phyloP scores from a whole-genome alignment of 2,888 invertebrate species.

The Agrotis exclamationis region DNA sequence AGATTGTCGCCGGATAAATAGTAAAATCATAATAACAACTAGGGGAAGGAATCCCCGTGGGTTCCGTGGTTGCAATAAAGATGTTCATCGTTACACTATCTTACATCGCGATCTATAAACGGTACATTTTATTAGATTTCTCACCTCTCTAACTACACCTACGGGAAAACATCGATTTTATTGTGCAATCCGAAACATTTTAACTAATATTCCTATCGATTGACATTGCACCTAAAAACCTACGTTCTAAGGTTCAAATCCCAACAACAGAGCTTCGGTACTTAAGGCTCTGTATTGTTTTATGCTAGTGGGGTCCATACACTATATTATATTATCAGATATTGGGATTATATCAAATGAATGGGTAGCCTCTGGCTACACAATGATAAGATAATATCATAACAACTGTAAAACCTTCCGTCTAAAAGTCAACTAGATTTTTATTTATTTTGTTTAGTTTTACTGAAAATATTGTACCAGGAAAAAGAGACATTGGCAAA shows the following conservation, averaged over 20 bases:
- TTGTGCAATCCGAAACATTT: slow-evolving; percentile 15
- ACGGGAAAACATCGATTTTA: slow-evolving; percentile 30
- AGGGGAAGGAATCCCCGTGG: slow-evolving; percentile 33
- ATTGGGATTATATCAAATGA: slow-evolving; percentile 36
- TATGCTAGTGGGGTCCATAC: not conserved
- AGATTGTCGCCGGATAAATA: slow-evolving; percentile 11
- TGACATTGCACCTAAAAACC: not conserved
- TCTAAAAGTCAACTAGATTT: slow-evolving; percentile 15
- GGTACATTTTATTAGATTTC: slow-evolving; percentile 52
- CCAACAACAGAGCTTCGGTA: not conserved
- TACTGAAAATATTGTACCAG: not conserved
- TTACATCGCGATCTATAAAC: slow-evolving; percentile 49
- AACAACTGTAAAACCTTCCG: slow-evolving; percentile 24
- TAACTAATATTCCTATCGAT: not conserved
- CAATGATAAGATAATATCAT: slow-evolving; percentile 32
- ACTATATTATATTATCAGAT: slow-evolving; percentile 36
- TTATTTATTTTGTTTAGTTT: not conserved
- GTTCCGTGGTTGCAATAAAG: slow-evolving; percentile 40
- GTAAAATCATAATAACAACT: slow-evolving; percentile 30
- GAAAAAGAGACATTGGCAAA: not conserved
- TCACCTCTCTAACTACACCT: slow-evolving; percentile 46
- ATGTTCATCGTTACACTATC: slow-evolving; percentile 47
- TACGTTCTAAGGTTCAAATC: rapidly evolving
- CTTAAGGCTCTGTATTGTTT: not conserved
- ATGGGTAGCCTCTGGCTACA: slow-evolving; percentile 27